Conservation (phyloP, 23 tunicate species). For the Styela clava region DNA sequence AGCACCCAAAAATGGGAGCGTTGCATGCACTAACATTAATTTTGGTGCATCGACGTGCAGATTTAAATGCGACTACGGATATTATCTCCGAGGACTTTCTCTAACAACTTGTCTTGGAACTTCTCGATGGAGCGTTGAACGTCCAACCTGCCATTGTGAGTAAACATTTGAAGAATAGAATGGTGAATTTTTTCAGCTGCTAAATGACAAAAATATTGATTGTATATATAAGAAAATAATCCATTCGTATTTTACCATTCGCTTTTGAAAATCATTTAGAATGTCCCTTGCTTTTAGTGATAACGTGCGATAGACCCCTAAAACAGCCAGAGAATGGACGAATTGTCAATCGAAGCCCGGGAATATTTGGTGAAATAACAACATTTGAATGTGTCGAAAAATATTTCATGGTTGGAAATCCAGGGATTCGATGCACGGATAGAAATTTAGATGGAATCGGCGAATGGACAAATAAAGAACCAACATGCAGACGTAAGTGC, state of each 20-base stretch:
- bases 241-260: too few species aligned
- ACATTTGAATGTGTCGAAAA: conserved; percentile 38
- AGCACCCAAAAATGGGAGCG: conserved; percentile 29
- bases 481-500: conserved; percentile 41
- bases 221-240: too few species aligned
- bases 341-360: neutral
- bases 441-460: conserved; percentile 38
- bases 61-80: conserved; percentile 36
- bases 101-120: conserved; percentile 23
- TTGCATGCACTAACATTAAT: conserved; percentile 44
- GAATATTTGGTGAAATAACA: conserved; percentile 23
- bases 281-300: too few species aligned
- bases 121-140: conserved; percentile 29
- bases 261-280: too few species aligned
- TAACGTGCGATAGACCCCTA: conserved; percentile 27
- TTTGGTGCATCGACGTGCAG: conserved; percentile 29
- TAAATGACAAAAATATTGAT: too few species aligned
- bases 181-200: neutral
- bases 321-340: conserved; percentile 24
- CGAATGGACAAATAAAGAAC: conserved; percentile 34
- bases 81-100: conserved; percentile 26
- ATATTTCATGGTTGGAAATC: conserved; percentile 36
- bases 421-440: conserved; percentile 24
- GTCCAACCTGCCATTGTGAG: conserved; percentile 49
- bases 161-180: neutral